Evolutionary conservation across 1,140 invertebrate genomes (phyloP).

Genomic region (Tetramorium simillimum): DNA sequence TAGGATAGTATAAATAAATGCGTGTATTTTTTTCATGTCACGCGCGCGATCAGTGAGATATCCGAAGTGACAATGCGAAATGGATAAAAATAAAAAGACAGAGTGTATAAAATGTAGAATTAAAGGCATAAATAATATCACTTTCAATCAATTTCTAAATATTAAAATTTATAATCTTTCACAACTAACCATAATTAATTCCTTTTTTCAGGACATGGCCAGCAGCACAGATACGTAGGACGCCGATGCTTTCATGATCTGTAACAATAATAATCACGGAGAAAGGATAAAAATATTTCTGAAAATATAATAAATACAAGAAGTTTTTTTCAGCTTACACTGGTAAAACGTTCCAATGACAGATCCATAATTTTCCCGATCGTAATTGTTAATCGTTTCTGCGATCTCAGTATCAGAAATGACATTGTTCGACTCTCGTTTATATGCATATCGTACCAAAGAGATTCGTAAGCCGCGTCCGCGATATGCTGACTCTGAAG

Average conservation of each 20-base stretch:
- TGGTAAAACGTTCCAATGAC: no score
- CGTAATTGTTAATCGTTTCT: constrained; percentile 45
- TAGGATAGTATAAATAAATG: neutral
- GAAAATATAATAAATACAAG: neutral
- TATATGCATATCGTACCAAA: constrained; percentile 33
- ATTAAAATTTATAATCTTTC: neutral
- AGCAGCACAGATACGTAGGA: constrained; percentile 12
- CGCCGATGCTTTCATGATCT: constrained; percentile 14
- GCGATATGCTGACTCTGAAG: constrained; percentile 23
- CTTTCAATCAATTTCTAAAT: neutral
- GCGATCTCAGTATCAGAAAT: constrained; percentile 38
- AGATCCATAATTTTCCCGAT: neutral
- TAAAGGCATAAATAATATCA: neutral
- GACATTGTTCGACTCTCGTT: constrained; percentile 15
- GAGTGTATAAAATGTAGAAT: neutral
- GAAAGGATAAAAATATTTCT: neutral
- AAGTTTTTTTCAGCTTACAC: no score
- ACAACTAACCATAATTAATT: neutral
- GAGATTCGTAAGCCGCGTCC: constrained; percentile 23
- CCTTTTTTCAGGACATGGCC: neutral
- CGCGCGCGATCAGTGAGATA: neutral
- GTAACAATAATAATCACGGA: neutral
- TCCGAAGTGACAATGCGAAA: neutral
- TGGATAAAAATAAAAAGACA: neutral
- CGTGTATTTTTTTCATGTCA: neutral